These are phyloP conservation scores for Orthosia gothica DNA, from an alignment of 2,888 invertebrate species.

Conservation along the genomic window DNA sequence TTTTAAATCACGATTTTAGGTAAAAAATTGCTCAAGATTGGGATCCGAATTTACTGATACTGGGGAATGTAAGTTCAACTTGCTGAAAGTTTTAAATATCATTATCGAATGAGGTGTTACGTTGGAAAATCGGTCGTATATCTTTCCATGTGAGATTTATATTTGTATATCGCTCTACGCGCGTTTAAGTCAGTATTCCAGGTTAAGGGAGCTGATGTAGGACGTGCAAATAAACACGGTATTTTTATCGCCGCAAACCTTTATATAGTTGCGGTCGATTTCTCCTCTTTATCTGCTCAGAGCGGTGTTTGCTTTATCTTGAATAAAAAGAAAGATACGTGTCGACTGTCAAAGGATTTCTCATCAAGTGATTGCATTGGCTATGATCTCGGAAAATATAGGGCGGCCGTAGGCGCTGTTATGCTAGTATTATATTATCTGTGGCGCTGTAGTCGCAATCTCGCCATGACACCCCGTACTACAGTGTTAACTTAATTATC, in stretches of 20 bases:
- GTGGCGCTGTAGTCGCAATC: neutral
- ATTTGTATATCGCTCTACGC: slow-evolving; percentile 73
- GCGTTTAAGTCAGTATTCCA: slow-evolving; percentile 80
- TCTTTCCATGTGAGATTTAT: slow-evolving; percentile 72
- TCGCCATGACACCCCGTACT: neutral
- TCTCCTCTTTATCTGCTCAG: slow-evolving; percentile 89
- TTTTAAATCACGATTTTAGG: slow-evolving; percentile 86
- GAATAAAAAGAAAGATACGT: slow-evolving; percentile 87
- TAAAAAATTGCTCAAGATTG: slow-evolving; percentile 85
- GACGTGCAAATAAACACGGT: slow-evolving; percentile 91
- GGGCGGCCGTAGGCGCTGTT: neutral
- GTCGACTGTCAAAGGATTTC: slow-evolving; percentile 80
- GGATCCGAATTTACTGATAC: slow-evolving; percentile 89
- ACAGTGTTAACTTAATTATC: slow-evolving; percentile 34
- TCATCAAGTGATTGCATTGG: slow-evolving; percentile 76
- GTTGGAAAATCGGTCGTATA: slow-evolving; percentile 80
- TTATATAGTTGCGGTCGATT: slow-evolving; percentile 91
- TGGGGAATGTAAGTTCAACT: slow-evolving; percentile 85
- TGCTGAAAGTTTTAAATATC: slow-evolving; percentile 73
- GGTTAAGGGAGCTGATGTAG: slow-evolving; percentile 86
- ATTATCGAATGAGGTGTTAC: slow-evolving; percentile 62
- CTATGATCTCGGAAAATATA: slow-evolving; percentile 48
- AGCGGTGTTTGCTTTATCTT: slow-evolving; percentile 90
- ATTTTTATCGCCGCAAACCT: slow-evolving; percentile 91
- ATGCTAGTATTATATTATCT: too few species aligned